A percentile compares a stretch with the other conserved stretches of the same genome.
These are phyloP conservation scores for Platygyra sinensis DNA, from an alignment of 64 coral and sea anemone genomes.

Conservation along the genomic window DNA sequence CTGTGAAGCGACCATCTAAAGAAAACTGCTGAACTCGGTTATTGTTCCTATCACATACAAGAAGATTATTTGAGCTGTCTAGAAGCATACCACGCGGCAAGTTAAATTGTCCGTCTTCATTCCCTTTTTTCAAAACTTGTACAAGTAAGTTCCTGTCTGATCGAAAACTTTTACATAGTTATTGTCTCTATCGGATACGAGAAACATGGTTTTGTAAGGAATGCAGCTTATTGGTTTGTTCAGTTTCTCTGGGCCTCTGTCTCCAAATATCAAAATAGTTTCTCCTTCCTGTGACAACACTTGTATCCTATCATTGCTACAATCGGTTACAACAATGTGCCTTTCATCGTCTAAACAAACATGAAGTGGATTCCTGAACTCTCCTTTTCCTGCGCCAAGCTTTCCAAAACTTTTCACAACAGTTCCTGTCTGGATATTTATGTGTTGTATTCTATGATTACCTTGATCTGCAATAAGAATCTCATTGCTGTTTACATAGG, in stretches of 20 bases:
- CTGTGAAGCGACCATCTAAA: conserved; percentile 44
- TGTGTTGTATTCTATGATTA: conserved; percentile 39
- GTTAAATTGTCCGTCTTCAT: neutral
- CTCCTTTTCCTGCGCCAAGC: conserved; percentile 1
- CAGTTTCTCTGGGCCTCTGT: neutral
- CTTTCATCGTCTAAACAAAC: conserved; percentile 35
- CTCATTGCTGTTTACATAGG: neutral
- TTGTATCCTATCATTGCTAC: conserved; percentile 1
- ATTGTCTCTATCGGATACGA: conserved; percentile 24
- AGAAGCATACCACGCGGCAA: conserved; percentile 14
- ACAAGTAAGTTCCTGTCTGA: neutral
- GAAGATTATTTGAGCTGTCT: neutral
- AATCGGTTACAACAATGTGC: conserved; percentile 55
- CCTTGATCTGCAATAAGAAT: conserved; percentile 46
- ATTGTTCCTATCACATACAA: conserved; percentile 45
- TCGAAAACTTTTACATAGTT: conserved; percentile 42
- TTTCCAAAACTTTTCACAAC: conserved; percentile 26
- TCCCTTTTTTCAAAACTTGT: conserved; percentile 3
- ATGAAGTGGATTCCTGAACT: conserved; percentile 9
- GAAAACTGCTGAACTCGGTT: conserved; percentile 46
- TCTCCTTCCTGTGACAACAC: conserved; percentile 20
- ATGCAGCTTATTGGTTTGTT: conserved; percentile 3
- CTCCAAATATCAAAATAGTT: neutral
- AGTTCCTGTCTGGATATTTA: conserved; percentile 39
- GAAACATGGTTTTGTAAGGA: neutral